These are phyloP conservation scores for Caenorhabditis imperialis DNA, from an alignment of 2,888 invertebrate genomes.

Conservation along the genomic window DNA sequence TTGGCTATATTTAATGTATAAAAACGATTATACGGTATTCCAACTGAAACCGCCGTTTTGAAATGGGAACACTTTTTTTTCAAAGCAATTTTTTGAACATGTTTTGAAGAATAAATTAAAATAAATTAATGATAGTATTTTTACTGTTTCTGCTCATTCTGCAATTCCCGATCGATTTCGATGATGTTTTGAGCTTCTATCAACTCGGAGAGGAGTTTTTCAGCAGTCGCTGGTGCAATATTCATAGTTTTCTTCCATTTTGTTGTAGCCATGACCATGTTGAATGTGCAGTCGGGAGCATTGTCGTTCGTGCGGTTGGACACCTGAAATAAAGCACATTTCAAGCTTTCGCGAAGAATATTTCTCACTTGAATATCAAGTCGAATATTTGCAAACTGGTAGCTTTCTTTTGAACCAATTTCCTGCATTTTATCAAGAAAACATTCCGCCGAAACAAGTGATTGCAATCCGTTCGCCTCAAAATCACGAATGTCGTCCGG, in stretches of 20 bases:
- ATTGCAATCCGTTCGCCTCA: slow-evolving; percentile 12
- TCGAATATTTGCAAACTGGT: slow-evolving; percentile 8
- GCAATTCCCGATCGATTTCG: no score
- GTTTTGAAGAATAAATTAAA: no score
- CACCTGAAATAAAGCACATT: slow-evolving; percentile 11
- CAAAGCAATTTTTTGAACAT: no score
- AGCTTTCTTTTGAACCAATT: slow-evolving; percentile 7
- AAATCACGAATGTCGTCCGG: background rate
- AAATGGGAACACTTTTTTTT: no score
- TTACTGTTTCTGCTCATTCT: no score
- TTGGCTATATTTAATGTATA: slow-evolving; percentile 27
- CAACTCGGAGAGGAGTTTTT: slow-evolving; percentile 16
- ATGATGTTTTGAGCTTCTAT: background rate
- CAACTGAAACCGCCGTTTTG: slow-evolving; percentile 33
- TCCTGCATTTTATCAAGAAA: slow-evolving; percentile 14
- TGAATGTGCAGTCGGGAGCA: slow-evolving; percentile 26
- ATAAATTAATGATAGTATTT: no score
- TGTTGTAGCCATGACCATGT: slow-evolving; percentile 12
- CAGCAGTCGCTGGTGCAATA: slow-evolving; percentile 1
- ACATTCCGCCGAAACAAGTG: background rate
- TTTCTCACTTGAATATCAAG: slow-evolving; percentile 34
- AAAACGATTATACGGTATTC: slow-evolving; percentile 39
- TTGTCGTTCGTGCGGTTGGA: slow-evolving; percentile 12
- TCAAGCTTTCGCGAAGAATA: background rate
- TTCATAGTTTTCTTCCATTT: slow-evolving; percentile 11